Conservation (phyloP, 2,888 invertebrate species). For the Limnephilus auricula region DNA sequence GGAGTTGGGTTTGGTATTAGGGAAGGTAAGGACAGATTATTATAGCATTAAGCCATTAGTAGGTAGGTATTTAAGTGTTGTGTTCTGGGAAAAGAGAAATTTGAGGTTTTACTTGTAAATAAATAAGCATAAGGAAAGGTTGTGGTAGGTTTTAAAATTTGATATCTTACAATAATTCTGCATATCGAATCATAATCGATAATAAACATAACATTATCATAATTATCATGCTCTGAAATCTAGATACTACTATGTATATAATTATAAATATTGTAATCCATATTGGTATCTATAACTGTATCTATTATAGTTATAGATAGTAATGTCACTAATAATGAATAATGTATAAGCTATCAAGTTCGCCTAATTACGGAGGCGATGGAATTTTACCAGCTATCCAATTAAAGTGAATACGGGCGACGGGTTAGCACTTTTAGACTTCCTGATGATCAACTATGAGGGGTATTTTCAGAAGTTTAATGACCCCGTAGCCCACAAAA, state of each 20-base stretch:
- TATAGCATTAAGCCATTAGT: too few species aligned
- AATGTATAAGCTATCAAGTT: not conserved
- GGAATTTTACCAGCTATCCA: not conserved
- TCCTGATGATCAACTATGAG: not conserved
- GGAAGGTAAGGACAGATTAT: not conserved
- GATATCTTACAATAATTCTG: not conserved
- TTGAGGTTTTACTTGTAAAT: not conserved
- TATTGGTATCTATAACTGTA: not conserved
- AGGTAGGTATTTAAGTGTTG: not conserved
- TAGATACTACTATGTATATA: too few species aligned
- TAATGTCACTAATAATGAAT: too few species aligned
- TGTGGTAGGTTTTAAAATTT: too few species aligned
- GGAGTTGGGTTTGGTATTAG: not conserved
- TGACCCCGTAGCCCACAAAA: not conserved
- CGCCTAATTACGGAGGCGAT: not conserved
- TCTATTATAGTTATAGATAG: too few species aligned
- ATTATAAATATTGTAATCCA: too few species aligned
- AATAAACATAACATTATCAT: too few species aligned
- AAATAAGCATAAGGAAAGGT: too few species aligned
- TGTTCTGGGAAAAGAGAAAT: not conserved
- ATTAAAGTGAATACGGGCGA: not conserved
- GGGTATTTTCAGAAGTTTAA: not conserved
- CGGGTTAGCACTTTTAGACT: not conserved
- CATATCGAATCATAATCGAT: too few species aligned
- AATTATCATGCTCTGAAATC: too few species aligned